These are phyloP conservation scores for Gyrodactylus bullatarudis DNA, from an alignment of 1,140 invertebrate species.

Conservation along the genomic window DNA sequence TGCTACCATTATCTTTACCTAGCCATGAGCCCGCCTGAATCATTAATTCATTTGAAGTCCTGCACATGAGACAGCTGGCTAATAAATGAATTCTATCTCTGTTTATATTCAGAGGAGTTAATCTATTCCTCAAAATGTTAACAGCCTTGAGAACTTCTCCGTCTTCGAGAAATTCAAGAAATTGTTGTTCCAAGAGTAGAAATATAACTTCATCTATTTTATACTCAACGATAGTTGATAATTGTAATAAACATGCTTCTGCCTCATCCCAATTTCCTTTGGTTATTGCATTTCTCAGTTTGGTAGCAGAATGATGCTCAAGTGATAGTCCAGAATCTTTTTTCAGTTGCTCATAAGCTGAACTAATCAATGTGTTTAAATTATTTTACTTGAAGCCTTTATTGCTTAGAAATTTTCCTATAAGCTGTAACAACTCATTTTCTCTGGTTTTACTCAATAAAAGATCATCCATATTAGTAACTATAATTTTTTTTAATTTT, in stretches of 20 bases:
- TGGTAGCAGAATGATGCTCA: background rate
- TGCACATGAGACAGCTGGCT: background rate
- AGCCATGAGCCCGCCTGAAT: background rate
- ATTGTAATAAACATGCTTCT: background rate
- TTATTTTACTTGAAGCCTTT: background rate
- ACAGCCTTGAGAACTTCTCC: background rate
- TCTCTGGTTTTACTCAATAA: background rate
- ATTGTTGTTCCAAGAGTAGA: background rate
- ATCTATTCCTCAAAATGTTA: background rate
- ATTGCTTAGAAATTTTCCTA: background rate
- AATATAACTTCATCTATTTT: background rate
- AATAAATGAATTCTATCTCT: conserved; percentile 1
- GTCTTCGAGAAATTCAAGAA: conserved; percentile 1
- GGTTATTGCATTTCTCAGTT: background rate
- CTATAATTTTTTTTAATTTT: background rate
- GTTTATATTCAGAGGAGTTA: conserved; percentile 4
- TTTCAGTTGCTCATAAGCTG: background rate
- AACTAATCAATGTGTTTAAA: background rate
- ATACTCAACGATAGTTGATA: background rate
- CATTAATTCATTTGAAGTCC: background rate
- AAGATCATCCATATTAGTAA: background rate
- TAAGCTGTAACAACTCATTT: background rate
- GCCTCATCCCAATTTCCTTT: background rate
- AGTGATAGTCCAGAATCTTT: background rate
- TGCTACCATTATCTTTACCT: conserved; percentile 1